Conservation (phyloP, 2,888 invertebrate species). For the Thysanoteuthis rhombus region DNA sequence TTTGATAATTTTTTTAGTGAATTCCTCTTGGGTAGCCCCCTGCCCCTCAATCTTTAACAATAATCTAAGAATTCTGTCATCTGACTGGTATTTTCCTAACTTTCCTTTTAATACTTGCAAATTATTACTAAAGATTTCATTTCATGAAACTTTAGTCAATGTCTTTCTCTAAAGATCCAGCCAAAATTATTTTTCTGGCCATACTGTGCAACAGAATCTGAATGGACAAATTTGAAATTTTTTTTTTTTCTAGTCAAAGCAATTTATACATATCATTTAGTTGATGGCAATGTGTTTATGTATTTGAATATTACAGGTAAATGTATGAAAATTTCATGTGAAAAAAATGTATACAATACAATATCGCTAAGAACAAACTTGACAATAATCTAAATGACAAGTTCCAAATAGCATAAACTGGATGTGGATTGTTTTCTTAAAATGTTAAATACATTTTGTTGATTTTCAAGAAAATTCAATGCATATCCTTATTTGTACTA, state of each 20-base stretch:
- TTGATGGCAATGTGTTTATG: background rate
- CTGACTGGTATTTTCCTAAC: too few species aligned
- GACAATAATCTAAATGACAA: background rate
- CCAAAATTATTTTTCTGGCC: background rate
- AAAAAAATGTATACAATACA: background rate
- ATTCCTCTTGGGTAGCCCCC: background rate
- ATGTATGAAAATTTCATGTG: background rate
- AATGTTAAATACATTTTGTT: background rate
- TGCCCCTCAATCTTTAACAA: background rate
- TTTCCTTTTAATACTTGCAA: background rate
- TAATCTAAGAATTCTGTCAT: background rate
- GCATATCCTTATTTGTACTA: too few species aligned
- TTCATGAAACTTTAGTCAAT: background rate
- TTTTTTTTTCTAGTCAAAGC: background rate
- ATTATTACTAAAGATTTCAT: background rate
- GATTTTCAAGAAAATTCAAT: background rate
- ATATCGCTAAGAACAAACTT: background rate
- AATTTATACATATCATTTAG: background rate
- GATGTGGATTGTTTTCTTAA: background rate
- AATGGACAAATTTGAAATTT: too few species aligned
- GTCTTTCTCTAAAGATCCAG: too few species aligned
- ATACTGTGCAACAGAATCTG: background rate
- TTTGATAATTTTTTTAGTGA: background rate
- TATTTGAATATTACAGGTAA: background rate
- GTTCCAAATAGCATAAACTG: conserved; percentile 12